phyloP scores from a whole-genome alignment of 2,888 invertebrate genomes.

The Antheraea assamensis region DNA sequence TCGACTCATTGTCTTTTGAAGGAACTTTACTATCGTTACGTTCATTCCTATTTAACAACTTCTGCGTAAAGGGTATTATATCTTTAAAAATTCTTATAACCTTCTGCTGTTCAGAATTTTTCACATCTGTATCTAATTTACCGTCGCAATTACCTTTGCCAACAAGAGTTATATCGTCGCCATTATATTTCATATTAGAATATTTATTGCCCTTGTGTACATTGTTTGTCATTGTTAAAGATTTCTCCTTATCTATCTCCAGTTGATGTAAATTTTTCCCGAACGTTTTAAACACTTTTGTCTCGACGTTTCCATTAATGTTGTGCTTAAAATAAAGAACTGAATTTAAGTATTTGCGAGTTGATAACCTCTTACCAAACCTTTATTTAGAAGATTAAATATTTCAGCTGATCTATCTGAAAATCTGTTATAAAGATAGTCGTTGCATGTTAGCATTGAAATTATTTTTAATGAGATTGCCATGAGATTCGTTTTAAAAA shows the following conservation, averaged over 20 bases:
- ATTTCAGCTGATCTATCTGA: no score
- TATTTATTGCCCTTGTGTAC: neutral
- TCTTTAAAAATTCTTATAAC: neutral
- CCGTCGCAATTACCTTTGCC: neutral
- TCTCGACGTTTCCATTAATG: slow-evolving; percentile 10
- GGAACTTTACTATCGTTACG: slow-evolving; percentile 25
- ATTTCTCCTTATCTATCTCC: slow-evolving; percentile 42
- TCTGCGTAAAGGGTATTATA: neutral
- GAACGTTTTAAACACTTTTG: slow-evolving; percentile 45
- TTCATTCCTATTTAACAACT: slow-evolving; percentile 15
- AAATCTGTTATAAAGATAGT: no score
- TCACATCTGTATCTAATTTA: neutral
- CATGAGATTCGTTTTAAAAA: no score
- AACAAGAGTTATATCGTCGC: neutral
- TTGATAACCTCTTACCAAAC: no score
- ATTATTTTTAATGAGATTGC: no score
- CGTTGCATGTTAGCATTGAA: no score
- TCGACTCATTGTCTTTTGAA: slow-evolving; percentile 21
- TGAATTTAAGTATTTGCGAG: neutral
- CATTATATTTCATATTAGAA: neutral
- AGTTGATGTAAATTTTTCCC: slow-evolving; percentile 49
- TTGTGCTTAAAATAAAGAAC: neutral
- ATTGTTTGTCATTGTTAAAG: slow-evolving; percentile 26
- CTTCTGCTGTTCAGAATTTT: neutral
- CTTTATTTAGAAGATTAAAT: no score